These are phyloP conservation scores for Danio tinwini DNA, from an alignment of 2,797 vertebrate species.

Conservation along the genomic window DNA sequence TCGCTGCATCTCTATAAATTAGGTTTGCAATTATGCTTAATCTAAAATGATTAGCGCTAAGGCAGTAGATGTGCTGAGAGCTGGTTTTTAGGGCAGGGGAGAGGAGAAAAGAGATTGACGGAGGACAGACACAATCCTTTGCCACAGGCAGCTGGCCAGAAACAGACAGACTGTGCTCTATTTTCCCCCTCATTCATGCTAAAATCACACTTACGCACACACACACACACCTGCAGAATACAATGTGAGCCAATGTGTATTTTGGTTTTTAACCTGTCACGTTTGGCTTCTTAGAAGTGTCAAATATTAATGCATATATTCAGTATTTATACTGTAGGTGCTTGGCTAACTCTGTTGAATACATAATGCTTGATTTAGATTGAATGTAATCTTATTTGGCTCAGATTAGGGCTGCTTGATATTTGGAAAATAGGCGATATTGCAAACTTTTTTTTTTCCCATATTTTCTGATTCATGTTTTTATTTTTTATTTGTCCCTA, in stretches of 20 bases:
- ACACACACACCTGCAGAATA: constrained; percentile 34
- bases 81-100: constrained; percentile 1
- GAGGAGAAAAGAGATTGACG: constrained; percentile 1
- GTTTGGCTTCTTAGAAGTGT: not conserved
- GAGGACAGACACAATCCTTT: constrained; percentile 22
- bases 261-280: not conserved
- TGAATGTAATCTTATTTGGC: not conserved
- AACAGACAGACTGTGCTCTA: constrained; percentile 38
- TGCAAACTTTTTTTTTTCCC: no score
- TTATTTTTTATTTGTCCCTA: no score
- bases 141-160: constrained; percentile 41
- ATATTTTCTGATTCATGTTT: no score
- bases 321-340: not conserved
- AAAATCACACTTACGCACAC: not conserved
- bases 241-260: not conserved
- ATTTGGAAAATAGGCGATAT: no score
- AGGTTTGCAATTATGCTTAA: not conserved
- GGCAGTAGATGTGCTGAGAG: not conserved
- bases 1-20: constrained; percentile 1
- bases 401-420: no score
- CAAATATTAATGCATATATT: not conserved
- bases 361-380: not conserved
- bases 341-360: no score
- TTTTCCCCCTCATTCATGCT: constrained; percentile 24
- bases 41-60: constrained; percentile 1